Conservation (phyloP, 2,888 invertebrate species). For the Acanthosepion pharaonis region DNA sequence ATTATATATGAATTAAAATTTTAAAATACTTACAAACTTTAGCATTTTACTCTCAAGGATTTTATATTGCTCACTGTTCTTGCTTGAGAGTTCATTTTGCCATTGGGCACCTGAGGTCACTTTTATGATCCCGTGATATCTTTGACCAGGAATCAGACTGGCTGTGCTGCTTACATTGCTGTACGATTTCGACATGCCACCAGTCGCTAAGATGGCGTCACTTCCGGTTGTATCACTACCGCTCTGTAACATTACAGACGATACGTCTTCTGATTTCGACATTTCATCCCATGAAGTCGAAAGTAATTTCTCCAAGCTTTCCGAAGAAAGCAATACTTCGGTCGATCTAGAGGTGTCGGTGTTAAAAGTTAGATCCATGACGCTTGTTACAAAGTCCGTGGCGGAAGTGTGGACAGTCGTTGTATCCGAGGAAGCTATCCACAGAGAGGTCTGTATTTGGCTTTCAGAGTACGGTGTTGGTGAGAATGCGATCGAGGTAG, state of each 20-base stretch:
- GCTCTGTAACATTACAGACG: neutral
- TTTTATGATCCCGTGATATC: neutral
- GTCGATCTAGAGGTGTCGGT: neutral
- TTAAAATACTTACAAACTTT: neutral
- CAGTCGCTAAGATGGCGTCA: neutral
- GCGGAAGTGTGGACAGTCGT: neutral
- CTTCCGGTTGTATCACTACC: neutral
- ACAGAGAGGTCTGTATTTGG: neutral
- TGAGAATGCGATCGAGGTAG: neutral
- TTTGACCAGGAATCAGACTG: neutral
- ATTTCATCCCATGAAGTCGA: neutral
- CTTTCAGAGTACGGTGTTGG: neutral
- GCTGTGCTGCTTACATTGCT: neutral
- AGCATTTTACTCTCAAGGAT: neutral
- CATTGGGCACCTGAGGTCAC: neutral
- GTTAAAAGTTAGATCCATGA: neutral
- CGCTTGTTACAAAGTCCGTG: neutral
- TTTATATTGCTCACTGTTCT: neutral
- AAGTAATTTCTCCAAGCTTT: neutral
- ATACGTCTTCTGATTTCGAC: neutral
- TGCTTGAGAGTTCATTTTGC: neutral
- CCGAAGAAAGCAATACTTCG: neutral
- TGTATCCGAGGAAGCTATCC: neutral
- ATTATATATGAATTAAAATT: too few relatives aligned
- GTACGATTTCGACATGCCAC: neutral